A percentile compares a stretch with the other conserved stretches of the same genome.
Evolutionary conservation across 2,888 invertebrate genomes (phyloP).

Genomic region (Sminthurinus aureus): DNA sequence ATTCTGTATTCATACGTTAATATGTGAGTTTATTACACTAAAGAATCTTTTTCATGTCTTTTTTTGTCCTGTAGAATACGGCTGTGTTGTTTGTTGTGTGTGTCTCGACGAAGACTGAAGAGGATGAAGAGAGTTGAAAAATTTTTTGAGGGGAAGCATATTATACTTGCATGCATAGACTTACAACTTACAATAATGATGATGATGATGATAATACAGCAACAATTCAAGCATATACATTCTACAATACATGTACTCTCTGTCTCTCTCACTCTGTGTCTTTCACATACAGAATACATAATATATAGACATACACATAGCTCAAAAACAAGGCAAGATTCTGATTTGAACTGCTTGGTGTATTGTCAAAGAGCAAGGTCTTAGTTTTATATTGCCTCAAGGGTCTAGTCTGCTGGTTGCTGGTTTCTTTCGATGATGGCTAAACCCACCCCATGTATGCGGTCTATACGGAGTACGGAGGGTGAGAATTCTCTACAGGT

Average conservation of each 20-base stretch:
- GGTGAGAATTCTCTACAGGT: no score
- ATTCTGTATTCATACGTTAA: no score
- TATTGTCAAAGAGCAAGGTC: conserved; percentile 51
- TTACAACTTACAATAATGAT: no score
- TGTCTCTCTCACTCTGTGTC: not conserved
- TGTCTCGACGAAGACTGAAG: not conserved
- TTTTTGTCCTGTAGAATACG: not conserved
- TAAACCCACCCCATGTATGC: conserved; percentile 5
- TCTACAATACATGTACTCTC: not conserved
- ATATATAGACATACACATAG: conserved; percentile 10
- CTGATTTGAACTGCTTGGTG: conserved; percentile 46
- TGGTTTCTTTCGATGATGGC: no score
- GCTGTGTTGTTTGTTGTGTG: not conserved
- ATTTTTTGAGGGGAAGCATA: not conserved
- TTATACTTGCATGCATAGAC: not conserved
- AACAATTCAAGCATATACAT: no score
- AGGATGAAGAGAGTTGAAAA: not conserved
- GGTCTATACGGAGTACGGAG: no score
- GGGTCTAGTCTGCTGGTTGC: no score
- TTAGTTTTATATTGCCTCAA: conserved; percentile 35
- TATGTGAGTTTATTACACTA: no score
- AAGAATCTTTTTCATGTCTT: not conserved
- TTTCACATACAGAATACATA: not conserved
- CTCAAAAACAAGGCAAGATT: conserved; percentile 45
- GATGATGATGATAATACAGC: no score